These are phyloP conservation scores for Eumaeus atala DNA, from an alignment of 1,140 invertebrate species.

Conservation along the genomic window DNA sequence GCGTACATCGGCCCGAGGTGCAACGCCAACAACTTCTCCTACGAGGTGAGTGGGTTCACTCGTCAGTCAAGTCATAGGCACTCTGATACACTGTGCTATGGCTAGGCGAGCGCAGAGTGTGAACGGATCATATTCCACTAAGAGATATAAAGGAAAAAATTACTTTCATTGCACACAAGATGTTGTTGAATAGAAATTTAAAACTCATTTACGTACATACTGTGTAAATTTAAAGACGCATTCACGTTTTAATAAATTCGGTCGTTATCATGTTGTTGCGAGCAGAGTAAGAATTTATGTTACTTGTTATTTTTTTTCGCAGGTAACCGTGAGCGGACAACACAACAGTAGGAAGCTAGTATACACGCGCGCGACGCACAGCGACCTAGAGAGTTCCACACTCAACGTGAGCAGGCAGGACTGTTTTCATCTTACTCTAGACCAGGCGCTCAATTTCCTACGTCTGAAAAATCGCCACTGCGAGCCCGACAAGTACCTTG, in stretches of 20 bases:
- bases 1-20: conserved; percentile 53
- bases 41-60: conserved; percentile 43
- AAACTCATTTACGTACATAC: too few species aligned
- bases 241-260: too few species aligned
- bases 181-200: too few species aligned
- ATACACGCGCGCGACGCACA: conserved; percentile 48
- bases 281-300: too few species aligned
- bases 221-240: too few species aligned
- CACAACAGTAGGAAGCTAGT: conserved; percentile 39
- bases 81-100: too few species aligned
- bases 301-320: conserved; percentile 9
- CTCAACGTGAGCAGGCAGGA: conserved; percentile 44
- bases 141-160: too few species aligned
- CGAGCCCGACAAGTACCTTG: conserved; percentile 41
- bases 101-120: too few species aligned
- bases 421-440: conserved; percentile 57
- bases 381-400: conserved; percentile 48
- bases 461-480: conserved; percentile 37
- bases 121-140: too few species aligned
- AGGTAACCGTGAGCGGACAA: conserved; percentile 43
- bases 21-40: conserved; percentile 38
- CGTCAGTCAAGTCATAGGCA: not conserved
- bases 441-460: conserved; percentile 51
- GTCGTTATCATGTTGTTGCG: too few species aligned
- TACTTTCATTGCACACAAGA: too few species aligned